Base-by-base conservation (phyloP, 1,140 invertebrate species). In the Drosophila tropicalis region DNA sequence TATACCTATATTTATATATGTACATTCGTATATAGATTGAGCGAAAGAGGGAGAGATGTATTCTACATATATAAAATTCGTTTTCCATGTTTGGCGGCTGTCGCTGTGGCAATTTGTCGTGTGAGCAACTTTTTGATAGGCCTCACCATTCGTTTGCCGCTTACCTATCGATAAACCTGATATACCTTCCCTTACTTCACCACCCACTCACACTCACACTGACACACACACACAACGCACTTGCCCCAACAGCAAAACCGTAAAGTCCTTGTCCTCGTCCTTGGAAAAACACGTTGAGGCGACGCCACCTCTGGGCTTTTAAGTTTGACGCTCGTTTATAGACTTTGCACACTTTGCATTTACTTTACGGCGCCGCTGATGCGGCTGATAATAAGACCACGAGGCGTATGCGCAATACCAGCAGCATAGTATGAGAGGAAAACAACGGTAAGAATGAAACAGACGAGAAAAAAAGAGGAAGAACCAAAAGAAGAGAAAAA, bases 261-360 rank as follows among this genome's bases (percentile, higher is more conserved):
- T 67, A 78, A 78, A 78, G 75, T 77, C 74, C 74, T 78, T 77
- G 75, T 71, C 44, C 17, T 51, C 47, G 79, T 82, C 72, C 76
- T 89, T 80, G 83, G 56, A 69, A 41, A 51, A 51, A 51, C 17
- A 51, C 44, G 44, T 51, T 51, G 44, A 79, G 76, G 70, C 72
- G 83, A 64, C 55, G 83, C 83, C 83, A 89, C 84, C 84, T 79
- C 75, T 57, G 84, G 84, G 84, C 85, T 89, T 89, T 89, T 89
- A 89, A 89, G 84, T 89, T 89, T 89, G 80, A 75, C 84, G 84
- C 80, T 84, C 84, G 84, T 89, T 89, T 89, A 89, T 89, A 89
- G 84, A 89, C 84, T 89, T 89, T 89, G 85, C 84, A 89, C 84
- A 89, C 84, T 86, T 87, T 86, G 83, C 83, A 86, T 86, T 86